phyloP scores from a whole-genome alignment of 2,113 vertebrate genomes.

The Crocuta crocuta region DNA sequence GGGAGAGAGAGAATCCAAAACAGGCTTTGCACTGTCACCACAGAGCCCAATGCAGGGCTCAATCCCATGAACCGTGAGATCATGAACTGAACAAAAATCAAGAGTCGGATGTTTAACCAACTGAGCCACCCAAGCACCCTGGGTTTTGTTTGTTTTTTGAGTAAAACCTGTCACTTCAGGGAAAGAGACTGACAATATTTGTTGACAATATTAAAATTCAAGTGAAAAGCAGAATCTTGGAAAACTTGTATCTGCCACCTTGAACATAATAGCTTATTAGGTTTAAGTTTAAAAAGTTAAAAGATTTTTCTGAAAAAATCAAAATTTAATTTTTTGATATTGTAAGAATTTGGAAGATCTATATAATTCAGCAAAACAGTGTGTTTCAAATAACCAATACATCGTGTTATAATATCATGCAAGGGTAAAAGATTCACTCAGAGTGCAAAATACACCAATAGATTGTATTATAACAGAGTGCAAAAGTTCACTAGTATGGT shows the following conservation, averaged over 20 bases:
- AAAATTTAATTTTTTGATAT: constrained; percentile 7
- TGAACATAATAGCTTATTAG: not conserved
- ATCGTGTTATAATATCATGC: not conserved
- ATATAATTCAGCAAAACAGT: not conserved
- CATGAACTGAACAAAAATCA: too few species aligned
- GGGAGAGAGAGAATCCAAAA: too few species aligned
- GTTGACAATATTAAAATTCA: not conserved
- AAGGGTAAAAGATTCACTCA: not conserved
- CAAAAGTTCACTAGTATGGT: not conserved
- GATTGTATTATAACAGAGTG: not conserved
- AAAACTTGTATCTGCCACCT: not conserved
- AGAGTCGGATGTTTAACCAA: too few species aligned
- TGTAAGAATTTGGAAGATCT: not conserved
- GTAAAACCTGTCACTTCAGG: not conserved
- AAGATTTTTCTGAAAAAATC: not conserved
- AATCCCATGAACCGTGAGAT: too few species aligned
- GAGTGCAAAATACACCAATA: not conserved
- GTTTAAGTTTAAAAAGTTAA: not conserved
- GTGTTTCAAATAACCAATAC: not conserved
- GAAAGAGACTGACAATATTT: not conserved
- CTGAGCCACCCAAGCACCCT: not conserved
- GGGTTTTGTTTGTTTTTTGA: not conserved
- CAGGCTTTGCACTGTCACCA: too few species aligned
- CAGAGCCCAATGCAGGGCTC: too few species aligned
- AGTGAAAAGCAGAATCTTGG: not conserved